These are phyloP conservation scores for Eriosoma lanigerum DNA, from an alignment of 1,140 invertebrate species.

Conservation along the genomic window DNA sequence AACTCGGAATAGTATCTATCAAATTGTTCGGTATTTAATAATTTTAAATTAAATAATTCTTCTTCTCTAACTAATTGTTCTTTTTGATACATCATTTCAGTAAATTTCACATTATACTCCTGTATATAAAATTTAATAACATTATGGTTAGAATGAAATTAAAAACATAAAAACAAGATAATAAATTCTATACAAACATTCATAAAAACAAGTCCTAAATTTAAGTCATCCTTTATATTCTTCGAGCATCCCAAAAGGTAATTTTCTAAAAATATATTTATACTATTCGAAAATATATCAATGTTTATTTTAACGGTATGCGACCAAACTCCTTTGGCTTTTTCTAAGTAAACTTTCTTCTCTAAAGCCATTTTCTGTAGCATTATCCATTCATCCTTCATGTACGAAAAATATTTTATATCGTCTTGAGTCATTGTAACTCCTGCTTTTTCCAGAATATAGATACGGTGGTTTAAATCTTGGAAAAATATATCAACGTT, in stretches of 20 bases:
- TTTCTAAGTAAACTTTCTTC: conserved; percentile 15
- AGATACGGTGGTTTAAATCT: conserved; percentile 19
- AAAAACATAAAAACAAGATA: background rate
- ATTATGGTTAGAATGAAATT: background rate
- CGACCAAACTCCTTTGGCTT: conserved; percentile 11
- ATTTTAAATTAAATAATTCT: conserved; percentile 19
- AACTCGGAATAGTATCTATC: conserved; percentile 13
- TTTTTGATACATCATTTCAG: background rate
- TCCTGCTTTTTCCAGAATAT: conserved; percentile 19
- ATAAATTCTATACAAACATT: conserved; percentile 10
- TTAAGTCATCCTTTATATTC: background rate
- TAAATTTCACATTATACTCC: background rate
- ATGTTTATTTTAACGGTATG: background rate
- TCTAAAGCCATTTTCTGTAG: conserved; percentile 21
- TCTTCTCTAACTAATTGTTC: background rate
- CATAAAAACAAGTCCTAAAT: background rate
- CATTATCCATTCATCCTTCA: conserved; percentile 10
- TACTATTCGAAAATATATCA: background rate
- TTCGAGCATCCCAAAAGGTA: background rate
- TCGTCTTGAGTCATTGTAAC: background rate
- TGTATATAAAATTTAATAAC: background rate
- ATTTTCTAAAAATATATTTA: background rate
- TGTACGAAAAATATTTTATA: background rate
- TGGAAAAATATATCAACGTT: conserved; percentile 34
- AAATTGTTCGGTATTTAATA: conserved; percentile 14